Evolutionary conservation across 2,888 invertebrate species (phyloP), one percentile per base, ranked within the genome.

Genomic region (Endotricha flammealis): DNA sequence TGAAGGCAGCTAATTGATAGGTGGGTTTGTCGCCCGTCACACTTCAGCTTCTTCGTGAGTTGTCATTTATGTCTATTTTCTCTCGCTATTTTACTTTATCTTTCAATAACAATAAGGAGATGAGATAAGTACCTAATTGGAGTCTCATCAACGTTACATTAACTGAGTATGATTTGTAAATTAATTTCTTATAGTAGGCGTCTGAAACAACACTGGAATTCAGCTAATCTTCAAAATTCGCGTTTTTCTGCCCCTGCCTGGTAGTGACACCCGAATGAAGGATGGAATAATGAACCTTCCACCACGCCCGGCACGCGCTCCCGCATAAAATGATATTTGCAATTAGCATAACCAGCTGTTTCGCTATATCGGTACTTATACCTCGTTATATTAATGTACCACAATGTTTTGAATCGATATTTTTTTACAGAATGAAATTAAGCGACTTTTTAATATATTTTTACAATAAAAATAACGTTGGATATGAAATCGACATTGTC

Each of bases 1-100:
- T 80, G 85, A 85, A 77, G 82, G 74, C 72, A 50, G 63, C 58
- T 83, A 82, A 85, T 85, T 82, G 79, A 82, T 80, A 66, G 65
- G 57, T 61, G 44, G 44, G 46, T 59, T 49, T 58, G 61, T 66
- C 61, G 57, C 62, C 64, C 58, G 60, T 64, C 60, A 67, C 60
- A 61, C 59, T 53, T 47, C 49, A 49, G 49, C 47, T 40, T 36
- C 40, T 36, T 42, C 40, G 39, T 38, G 41, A 47, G 31, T 38
- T 45, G 46, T 49, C 44, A 56, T 52, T 58, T 63, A 50, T 41
- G 36, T 54, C 44, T 50, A 51, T 62, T 59, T 58, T 57, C 48
- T 52, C 39, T 38, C 35, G 39, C 37, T 47, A 44, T 36, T 43
- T 38, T 27, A 11, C 29, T 33, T 28, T 13, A 28, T n/a, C 12